These are phyloP conservation scores for Sapayoa aenigma DNA, from an alignment of 2,113 vertebrate species.

Conservation along the genomic window DNA sequence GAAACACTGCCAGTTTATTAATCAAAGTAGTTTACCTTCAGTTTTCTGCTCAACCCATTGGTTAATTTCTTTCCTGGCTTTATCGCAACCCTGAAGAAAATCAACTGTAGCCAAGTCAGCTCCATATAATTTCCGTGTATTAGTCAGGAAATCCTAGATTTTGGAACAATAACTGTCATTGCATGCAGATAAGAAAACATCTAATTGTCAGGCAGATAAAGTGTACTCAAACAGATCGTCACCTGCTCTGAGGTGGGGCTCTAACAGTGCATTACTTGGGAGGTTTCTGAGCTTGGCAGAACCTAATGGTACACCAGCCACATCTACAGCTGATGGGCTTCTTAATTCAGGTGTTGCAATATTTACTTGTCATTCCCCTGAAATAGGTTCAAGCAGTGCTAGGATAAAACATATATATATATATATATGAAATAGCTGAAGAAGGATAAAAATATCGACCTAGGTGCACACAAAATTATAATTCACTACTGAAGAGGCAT, in stretches of 20 bases:
- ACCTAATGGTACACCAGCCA: not conserved
- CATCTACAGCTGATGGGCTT: not conserved
- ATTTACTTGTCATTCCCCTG: not conserved
- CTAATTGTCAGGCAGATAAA: not conserved
- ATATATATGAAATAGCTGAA: not conserved
- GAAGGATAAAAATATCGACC: not conserved
- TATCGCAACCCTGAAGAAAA: slow-evolving; percentile 77
- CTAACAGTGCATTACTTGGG: not conserved
- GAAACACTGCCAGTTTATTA: not conserved
- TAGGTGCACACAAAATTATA: not conserved
- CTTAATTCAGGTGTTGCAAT: not conserved
- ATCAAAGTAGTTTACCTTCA: slow-evolving; percentile 72
- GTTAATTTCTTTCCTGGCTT: slow-evolving; percentile 83
- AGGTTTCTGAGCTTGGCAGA: not conserved
- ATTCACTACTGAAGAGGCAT: not conserved
- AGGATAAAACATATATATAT: not conserved
- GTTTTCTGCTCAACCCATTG: slow-evolving; percentile 89
- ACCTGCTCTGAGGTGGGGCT: not conserved
- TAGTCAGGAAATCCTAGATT: slow-evolving; percentile 83
- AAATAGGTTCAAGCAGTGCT: not conserved
- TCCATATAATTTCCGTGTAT: slow-evolving; percentile 79
- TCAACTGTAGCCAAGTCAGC: slow-evolving; percentile 84
- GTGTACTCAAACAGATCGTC: not conserved
- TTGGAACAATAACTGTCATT: not conserved
- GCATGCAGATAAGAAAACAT: not conserved